Evolutionary conservation across 2,888 invertebrate genomes (phyloP).

Genomic region (Meta bourneti): DNA sequence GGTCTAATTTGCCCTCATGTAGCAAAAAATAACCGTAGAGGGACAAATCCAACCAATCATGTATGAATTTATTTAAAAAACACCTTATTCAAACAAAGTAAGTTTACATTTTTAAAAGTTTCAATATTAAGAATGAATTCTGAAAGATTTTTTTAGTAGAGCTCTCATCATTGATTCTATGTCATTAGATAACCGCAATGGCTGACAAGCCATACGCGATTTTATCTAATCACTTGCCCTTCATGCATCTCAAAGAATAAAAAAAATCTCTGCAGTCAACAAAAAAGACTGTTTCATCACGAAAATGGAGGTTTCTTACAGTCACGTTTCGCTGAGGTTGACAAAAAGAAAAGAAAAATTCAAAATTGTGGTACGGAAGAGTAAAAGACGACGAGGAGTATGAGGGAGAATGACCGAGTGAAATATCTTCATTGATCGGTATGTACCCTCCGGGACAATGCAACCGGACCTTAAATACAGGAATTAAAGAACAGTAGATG

Average conservation of each 20-base stretch:
- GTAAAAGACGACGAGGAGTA: background rate
- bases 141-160: too few relatives aligned
- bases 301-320: background rate
- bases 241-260: background rate
- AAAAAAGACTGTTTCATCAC: constrained; percentile 11
- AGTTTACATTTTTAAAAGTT: too few relatives aligned
- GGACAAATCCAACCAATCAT: too few relatives aligned
- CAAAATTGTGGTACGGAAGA: background rate
- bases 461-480: constrained; percentile 48
- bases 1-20: too few relatives aligned
- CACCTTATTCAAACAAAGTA: too few relatives aligned
- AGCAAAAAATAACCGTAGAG: too few relatives aligned
- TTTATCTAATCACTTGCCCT: background rate
- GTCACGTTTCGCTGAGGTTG: constrained; percentile 43
- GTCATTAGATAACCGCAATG: too few relatives aligned
- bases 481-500: constrained; percentile 59
- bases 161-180: too few relatives aligned
- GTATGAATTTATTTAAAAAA: too few relatives aligned
- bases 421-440: constrained; percentile 38
- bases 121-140: too few relatives aligned
- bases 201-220: background rate
- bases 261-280: constrained; percentile 21
- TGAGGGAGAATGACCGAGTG: constrained; percentile 1
- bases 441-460: constrained; percentile 6
- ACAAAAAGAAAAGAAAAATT: background rate